These are phyloP conservation scores for Tinea trinotella DNA, from an alignment of 2,888 invertebrate species.

Conservation along the genomic window DNA sequence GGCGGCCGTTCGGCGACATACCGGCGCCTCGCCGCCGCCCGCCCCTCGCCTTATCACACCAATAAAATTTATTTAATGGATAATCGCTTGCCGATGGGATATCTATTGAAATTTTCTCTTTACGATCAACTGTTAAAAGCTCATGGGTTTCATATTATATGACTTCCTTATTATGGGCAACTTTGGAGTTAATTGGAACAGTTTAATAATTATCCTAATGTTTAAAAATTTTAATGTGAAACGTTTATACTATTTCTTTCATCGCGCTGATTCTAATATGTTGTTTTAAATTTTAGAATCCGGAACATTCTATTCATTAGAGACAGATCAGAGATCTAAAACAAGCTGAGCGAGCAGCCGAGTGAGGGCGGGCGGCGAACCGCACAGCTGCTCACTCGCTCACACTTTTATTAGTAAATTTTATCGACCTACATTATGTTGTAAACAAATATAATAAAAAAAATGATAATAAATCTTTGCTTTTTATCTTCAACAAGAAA, in stretches of 20 bases:
- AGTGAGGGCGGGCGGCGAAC: neutral
- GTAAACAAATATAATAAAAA: neutral
- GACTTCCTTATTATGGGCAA: too few species aligned
- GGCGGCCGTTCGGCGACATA: slow-evolving; percentile 23
- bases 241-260: too few species aligned
- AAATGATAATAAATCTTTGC: neutral
- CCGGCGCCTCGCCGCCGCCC: slow-evolving; percentile 35
- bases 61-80: slow-evolving; percentile 69
- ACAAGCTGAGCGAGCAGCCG: neutral
- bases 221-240: too few species aligned
- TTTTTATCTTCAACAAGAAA: too few species aligned
- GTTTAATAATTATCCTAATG: too few species aligned
- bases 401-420: neutral
- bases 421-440: neutral
- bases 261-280: too few species aligned
- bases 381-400: neutral
- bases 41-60: slow-evolving; percentile 57
- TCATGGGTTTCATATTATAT: too few species aligned
- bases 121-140: slow-evolving; percentile 25
- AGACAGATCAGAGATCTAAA: neutral
- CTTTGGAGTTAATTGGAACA: too few species aligned
- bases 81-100: slow-evolving; percentile 54
- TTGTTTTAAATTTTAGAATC: too few species aligned
- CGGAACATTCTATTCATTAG: neutral
- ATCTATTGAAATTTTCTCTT: slow-evolving; percentile 55